Percentiles rank a stretch among this genome's conserved stretches.
Conservation (phyloP, 2,113 vertebrate genomes). For the Sylvietta virens region DNA sequence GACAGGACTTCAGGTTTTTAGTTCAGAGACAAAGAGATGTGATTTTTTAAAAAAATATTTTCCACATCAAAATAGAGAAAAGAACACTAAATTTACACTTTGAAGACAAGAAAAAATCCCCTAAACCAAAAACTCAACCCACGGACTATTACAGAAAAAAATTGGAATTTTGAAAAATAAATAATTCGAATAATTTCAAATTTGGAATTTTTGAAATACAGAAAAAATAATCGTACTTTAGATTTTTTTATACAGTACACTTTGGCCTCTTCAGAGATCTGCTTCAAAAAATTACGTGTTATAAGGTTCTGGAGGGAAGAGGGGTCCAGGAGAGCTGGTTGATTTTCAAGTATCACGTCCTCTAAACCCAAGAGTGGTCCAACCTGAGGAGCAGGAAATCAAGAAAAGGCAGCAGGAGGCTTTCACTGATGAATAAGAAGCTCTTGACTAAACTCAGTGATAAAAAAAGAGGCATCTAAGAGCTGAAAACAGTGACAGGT, state of each 20-base stretch:
- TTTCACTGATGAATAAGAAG: not conserved
- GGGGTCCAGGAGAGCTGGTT: not conserved
- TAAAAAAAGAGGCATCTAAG: not conserved
- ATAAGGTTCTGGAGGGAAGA: not conserved
- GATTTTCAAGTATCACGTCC: not conserved
- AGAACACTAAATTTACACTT: not conserved
- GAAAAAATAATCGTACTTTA: not conserved
- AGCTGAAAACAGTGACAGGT: not conserved
- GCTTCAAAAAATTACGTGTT: not conserved
- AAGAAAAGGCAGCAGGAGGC: not conserved
- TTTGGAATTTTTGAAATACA: not conserved
- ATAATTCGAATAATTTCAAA: not conserved
- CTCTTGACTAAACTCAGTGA: not conserved
- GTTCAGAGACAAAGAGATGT: not conserved
- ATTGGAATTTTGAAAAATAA: not conserved
- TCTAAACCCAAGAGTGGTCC: not conserved
- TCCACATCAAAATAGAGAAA: not conserved
- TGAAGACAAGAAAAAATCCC: not conserved
- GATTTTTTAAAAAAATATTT: not conserved
- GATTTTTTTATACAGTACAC: not conserved
- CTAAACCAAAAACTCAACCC: not conserved
- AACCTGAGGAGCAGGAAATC: not conserved
- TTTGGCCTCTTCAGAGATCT: not conserved
- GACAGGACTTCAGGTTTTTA: not conserved
- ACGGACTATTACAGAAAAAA: not conserved